These are phyloP conservation scores for Python bivittatus DNA, from an alignment of 2,113 vertebrate species.

Conservation along the genomic window DNA sequence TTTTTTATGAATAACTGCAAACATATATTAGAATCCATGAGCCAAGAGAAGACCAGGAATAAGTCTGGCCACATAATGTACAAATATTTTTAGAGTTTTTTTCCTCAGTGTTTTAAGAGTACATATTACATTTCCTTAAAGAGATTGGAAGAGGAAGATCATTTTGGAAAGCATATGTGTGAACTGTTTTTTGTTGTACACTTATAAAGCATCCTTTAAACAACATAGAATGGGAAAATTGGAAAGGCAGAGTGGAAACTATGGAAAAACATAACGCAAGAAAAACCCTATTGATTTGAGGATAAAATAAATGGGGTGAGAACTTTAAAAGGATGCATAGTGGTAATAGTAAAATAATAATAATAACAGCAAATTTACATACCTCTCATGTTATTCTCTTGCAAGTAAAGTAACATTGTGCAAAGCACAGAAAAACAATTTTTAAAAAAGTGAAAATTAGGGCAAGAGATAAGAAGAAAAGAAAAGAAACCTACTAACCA, in stretches of 20 bases:
- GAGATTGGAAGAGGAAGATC: background rate
- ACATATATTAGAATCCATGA: background rate
- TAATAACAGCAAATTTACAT: background rate
- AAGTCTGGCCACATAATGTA: background rate
- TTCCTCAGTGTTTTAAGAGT: background rate
- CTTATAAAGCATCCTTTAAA: background rate
- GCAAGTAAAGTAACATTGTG: background rate
- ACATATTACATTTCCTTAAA: background rate
- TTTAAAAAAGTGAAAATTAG: background rate
- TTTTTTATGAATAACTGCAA: background rate
- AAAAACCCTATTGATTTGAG: background rate
- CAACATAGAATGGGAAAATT: background rate
- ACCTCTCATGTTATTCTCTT: background rate
- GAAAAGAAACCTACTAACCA: background rate
- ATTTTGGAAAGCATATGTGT: background rate
- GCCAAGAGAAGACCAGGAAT: background rate
- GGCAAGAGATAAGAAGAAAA: background rate
- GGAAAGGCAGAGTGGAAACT: background rate
- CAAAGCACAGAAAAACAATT: background rate
- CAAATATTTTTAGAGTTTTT: background rate
- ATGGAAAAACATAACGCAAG: background rate
- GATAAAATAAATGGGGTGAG: background rate
- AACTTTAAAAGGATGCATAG: background rate
- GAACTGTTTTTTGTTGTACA: background rate
- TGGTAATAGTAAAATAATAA: background rate